Base-by-base conservation (phyloP, 2,888 invertebrate genomes). In the Thyatira batis region DNA sequence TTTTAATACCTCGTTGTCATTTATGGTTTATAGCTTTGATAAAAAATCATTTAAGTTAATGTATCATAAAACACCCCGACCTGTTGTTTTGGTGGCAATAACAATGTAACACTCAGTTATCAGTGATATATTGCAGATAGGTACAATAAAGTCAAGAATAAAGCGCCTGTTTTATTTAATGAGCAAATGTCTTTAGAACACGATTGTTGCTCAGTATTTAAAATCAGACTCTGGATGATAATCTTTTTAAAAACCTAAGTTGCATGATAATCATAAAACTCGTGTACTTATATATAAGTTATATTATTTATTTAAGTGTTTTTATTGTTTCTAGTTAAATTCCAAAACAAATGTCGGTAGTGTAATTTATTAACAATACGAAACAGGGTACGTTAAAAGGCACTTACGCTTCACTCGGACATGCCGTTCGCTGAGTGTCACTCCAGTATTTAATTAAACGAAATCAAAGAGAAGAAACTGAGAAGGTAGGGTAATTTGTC, bases 401-500 rank as follows among this genome's bases (percentile, higher is more conserved):
- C 17, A 17, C 17, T 23, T 23, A 63, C 67, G 71, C 67, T 72
- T 69, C 63, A 52, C 50, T 79, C 74, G 78, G 82, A 82, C 82
- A 82, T 80, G 77, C 82, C 79, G 68, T 75, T 82, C 73, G 67
- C 65, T 74, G 74, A 88, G 87, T 89, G 91, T 83, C 91, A 90
- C 89, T 91, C 71, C 84, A 89, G 87, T 85, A 89, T 91, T 92
- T 92, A 92, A 92, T 92, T 92, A 91, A 91, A 89, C 73, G 80
- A 80, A 84, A 83, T 78, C 80, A 85, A 85, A 85, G 83, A 81
- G 84, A n/a, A 39, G 39, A 84, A 89, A 86, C 85, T 83, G 86
- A 88, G 87, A 82, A 84, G 85, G 84, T 84, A 79, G 82, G 88
- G 87, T 88, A 88, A 90, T 92, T 91, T 90, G 90, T 91, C 91